Percentiles rank a stretch among this genome's conserved stretches.
Conservation (phyloP, 2,113 vertebrate genomes). For the Pygoscelis adeliae region DNA sequence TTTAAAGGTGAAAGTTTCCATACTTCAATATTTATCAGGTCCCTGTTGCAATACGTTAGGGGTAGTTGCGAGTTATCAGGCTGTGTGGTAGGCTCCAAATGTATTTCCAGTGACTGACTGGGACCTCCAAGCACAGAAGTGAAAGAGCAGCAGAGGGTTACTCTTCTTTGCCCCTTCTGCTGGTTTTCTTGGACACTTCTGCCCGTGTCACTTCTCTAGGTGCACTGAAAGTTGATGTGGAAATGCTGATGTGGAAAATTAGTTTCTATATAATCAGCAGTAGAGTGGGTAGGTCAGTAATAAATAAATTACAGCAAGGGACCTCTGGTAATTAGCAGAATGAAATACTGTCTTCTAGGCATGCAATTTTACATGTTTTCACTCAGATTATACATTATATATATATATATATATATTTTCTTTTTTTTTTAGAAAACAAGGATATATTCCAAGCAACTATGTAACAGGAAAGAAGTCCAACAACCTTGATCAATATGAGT, state of each 20-base stretch:
- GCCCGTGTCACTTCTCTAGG: neutral
- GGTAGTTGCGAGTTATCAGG: neutral
- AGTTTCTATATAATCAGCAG: neutral
- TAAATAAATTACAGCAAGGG: neutral
- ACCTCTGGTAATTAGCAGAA: neutral
- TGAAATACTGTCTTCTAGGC: neutral
- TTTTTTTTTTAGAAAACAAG: slow-evolving; percentile 79
- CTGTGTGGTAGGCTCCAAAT: neutral
- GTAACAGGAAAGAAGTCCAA: slow-evolving; percentile 87
- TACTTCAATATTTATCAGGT: neutral
- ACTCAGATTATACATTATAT: neutral
- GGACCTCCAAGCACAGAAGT: neutral
- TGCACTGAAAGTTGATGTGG: neutral
- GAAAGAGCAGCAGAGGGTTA: neutral
- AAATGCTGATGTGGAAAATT: neutral
- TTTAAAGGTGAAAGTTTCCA: neutral
- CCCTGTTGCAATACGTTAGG: neutral
- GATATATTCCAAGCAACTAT: slow-evolving; percentile 95
- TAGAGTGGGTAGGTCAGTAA: neutral
- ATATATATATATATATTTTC: neutral
- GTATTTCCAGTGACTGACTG: neutral
- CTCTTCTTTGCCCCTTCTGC: neutral
- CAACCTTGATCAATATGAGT: slow-evolving; percentile 89
- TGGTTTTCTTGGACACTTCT: neutral
- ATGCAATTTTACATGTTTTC: neutral